phyloP scores from a whole-genome alignment of 1,140 invertebrate species.

The Tetramorium simillimum region DNA sequence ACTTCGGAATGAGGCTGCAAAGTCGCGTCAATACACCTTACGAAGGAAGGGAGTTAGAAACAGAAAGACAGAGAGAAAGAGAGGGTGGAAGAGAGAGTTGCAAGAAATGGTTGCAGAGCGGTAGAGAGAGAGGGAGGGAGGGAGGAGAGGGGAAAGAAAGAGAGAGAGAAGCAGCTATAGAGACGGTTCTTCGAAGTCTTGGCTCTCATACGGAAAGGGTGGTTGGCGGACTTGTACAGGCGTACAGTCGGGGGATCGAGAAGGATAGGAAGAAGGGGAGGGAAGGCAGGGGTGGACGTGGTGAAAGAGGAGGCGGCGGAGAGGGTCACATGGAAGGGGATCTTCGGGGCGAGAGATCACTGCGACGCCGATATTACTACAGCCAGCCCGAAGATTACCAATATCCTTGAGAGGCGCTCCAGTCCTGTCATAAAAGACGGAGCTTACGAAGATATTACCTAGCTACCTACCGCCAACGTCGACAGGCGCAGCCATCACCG shows the following conservation, averaged over 20 bases:
- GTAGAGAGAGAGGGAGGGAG: too few species aligned
- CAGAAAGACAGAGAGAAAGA: constrained; percentile 26
- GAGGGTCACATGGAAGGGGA: constrained; percentile 55
- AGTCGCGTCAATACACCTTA: constrained; percentile 80
- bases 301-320: constrained; percentile 55
- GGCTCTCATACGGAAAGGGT: constrained; percentile 47
- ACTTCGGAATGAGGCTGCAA: constrained; percentile 77
- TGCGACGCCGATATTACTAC: constrained; percentile 83
- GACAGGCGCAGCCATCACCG: constrained; percentile 49
- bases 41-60: constrained; percentile 53
- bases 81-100: not conserved
- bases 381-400: constrained; percentile 84
- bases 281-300: constrained; percentile 28
- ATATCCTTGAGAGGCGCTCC: constrained; percentile 85
- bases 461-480: constrained; percentile 69
- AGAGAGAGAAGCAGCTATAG: constrained; percentile 52
- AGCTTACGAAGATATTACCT: constrained; percentile 85
- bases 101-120: not conserved
- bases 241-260: not conserved
- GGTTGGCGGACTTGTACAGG: constrained; percentile 40
- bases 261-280: not conserved
- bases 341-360: constrained; percentile 83
- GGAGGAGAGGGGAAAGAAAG: not conserved
- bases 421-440: constrained; percentile 84
- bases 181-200: constrained; percentile 64